Evolutionary conservation across 2,888 invertebrate species (phyloP), one percentile per base, ranked within the genome.

Genomic region (Erynnis tages): DNA sequence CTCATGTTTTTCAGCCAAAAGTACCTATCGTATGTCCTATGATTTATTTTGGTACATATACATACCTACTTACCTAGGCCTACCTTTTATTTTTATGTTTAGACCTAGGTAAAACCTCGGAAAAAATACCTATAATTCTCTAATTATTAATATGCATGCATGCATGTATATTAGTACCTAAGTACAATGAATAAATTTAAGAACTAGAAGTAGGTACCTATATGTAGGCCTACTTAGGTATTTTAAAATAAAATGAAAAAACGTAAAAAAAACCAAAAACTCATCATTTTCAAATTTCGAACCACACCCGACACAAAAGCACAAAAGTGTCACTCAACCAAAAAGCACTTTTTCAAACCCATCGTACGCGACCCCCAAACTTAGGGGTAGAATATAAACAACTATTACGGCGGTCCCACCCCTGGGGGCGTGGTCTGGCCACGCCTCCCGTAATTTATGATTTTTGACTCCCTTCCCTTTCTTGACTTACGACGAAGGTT

Each of bases 351-450:
- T 47, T 48, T 30, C 46, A 13, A 13, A 38, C 29, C 47, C 21
- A 40, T 38, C 48, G 29, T 17, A 47, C 21, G 21, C 48, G 40
- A 38, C 44, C 48, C 48, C 38, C 38, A 29, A 37, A 48, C 30
- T 38, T 48, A 49, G 45, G 43, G 34, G 45, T 45, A 30, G 53
- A 37, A 44, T 50, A 40, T 43, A 56, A 53, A 32, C 35, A 44
- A 41, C 53, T 49, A 41, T 27, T 10, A 23, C 19, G 14, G 32
- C 38, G 54, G 49, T 21, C 7, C 13, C 52, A 37, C 54, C 54
- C 53, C 48, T 29, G n/a, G 52, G 57, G 64, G 66, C 66, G 65
- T 62, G 65, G 58, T 55, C 40, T 32, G 27, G 55, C 52, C 58
- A 60, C 66, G 66, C 66, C 66, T 54, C 38, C 23, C 48, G 46